Conservation (phyloP, 2,113 vertebrate species). For the Ageneiosus marmoratus region DNA sequence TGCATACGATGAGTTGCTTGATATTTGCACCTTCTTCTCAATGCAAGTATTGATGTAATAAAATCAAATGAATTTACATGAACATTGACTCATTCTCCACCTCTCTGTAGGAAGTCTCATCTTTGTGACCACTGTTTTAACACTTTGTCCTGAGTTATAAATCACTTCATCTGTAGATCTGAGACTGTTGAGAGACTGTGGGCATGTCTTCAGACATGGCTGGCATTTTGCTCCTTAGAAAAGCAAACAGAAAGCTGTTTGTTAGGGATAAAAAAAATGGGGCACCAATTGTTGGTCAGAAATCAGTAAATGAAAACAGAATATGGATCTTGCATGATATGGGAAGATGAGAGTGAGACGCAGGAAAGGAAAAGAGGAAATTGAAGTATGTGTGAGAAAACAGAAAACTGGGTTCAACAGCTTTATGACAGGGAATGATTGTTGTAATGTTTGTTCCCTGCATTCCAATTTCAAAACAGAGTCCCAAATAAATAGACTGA, state of each 20-base stretch:
- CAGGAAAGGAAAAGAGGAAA: background rate
- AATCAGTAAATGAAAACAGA: constrained; percentile 11
- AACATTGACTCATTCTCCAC: constrained; percentile 9
- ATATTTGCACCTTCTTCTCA: constrained; percentile 13
- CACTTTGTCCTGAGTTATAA: constrained; percentile 38
- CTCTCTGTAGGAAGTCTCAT: constrained; percentile 13
- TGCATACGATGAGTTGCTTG: background rate
- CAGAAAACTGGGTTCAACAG: background rate
- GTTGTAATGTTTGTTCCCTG: constrained; percentile 18
- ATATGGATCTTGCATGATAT: background rate
- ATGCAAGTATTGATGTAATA: constrained; percentile 30
- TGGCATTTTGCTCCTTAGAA: background rate
- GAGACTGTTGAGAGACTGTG: background rate
- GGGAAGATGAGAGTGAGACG: background rate
- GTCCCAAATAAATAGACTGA: constrained; percentile 12
- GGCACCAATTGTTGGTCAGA: background rate
- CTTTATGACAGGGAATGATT: constrained; percentile 6
- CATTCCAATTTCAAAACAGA: background rate
- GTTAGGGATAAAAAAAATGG: background rate
- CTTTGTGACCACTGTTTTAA: constrained; percentile 22
- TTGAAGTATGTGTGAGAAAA: background rate
- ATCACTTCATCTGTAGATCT: background rate
- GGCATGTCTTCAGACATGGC: constrained; percentile 23
- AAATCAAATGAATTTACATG: constrained; percentile 38
- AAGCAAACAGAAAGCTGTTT: constrained; percentile 6